Percentiles rank a stretch among this genome's conserved stretches.
Conservation (phyloP, 2,888 invertebrate genomes). For the Oasisia sp. region DNA sequence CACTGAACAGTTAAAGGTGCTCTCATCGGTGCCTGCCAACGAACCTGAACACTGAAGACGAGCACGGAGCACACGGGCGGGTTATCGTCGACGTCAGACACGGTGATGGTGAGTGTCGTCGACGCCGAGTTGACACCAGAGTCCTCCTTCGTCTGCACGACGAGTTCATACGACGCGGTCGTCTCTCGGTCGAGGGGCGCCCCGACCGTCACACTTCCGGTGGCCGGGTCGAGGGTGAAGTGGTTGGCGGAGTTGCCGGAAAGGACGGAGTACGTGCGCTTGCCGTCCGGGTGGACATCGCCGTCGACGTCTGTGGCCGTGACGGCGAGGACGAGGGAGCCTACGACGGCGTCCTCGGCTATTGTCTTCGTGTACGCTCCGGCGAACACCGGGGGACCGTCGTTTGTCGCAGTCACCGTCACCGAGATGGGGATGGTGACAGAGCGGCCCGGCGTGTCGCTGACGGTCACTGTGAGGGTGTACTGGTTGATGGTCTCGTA, state of each 20-base stretch:
- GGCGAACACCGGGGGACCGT: constrained; percentile 32
- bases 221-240: constrained; percentile 40
- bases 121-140: constrained; percentile 35
- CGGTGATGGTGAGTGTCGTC: constrained; percentile 19
- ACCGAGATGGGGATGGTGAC: constrained; percentile 27
- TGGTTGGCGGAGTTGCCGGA: constrained; percentile 43
- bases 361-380: constrained; percentile 3
- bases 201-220: constrained; percentile 30
- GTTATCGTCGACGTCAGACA: constrained; percentile 32
- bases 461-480: constrained; percentile 22
- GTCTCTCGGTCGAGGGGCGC: constrained; percentile 27
- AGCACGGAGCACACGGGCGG: constrained; percentile 22
- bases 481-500: constrained; percentile 25
- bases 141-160: constrained; percentile 40
- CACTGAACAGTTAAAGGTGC: too few species aligned
- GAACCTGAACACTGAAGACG: constrained; percentile 19
- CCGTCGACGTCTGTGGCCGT: constrained; percentile 48
- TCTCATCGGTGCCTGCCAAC: neutral
- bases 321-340: constrained; percentile 35
- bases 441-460: constrained; percentile 20
- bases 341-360: constrained; percentile 25
- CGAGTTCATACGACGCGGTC: constrained; percentile 25
- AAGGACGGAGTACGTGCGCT: constrained; percentile 45
- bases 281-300: constrained; percentile 41
- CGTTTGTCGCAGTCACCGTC: constrained; percentile 33